phyloP scores from a whole-genome alignment of 2,113 vertebrate species.

The Crotophaga sulcirostris region DNA sequence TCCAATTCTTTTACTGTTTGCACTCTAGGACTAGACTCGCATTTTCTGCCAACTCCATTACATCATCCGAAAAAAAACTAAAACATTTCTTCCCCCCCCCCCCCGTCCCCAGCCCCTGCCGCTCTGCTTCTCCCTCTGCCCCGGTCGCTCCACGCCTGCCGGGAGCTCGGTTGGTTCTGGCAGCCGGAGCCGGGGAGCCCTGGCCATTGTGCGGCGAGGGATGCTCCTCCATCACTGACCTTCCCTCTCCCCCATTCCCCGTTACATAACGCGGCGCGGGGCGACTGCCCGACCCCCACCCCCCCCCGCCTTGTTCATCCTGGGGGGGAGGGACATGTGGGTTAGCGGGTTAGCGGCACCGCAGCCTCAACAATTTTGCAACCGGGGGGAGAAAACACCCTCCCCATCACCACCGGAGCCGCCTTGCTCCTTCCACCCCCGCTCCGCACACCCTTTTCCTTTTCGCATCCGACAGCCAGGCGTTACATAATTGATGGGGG shows the following conservation, averaged over 20 bases:
- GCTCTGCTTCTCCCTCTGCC: too few relatives aligned
- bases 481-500: slow-evolving; percentile 71
- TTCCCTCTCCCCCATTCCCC: slow-evolving; percentile 66
- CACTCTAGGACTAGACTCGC: slow-evolving; percentile 71
- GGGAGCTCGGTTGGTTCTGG: too few relatives aligned
- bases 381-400: neutral
- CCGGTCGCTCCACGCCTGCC: too few relatives aligned
- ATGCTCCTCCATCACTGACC: slow-evolving; percentile 71
- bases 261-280: slow-evolving; percentile 74
- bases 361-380: neutral
- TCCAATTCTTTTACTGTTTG: slow-evolving; percentile 71
- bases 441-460: neutral
- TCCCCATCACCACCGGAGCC: neutral
- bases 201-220: slow-evolving; percentile 62
- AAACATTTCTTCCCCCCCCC: slow-evolving; percentile 73
- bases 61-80: slow-evolving; percentile 72
- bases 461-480: neutral
- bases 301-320: neutral
- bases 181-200: neutral
- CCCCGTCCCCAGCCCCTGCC: neutral
- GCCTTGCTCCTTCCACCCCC: neutral
- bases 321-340: slow-evolving; percentile 47
- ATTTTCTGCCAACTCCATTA: slow-evolving; percentile 79
- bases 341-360: slow-evolving; percentile 73
- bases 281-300: too few relatives aligned